A percentile compares a stretch with the other conserved stretches of the same genome.
Evolutionary conservation across 2,888 invertebrate species (phyloP).

Genomic region (Lasioglossum calceatum): DNA sequence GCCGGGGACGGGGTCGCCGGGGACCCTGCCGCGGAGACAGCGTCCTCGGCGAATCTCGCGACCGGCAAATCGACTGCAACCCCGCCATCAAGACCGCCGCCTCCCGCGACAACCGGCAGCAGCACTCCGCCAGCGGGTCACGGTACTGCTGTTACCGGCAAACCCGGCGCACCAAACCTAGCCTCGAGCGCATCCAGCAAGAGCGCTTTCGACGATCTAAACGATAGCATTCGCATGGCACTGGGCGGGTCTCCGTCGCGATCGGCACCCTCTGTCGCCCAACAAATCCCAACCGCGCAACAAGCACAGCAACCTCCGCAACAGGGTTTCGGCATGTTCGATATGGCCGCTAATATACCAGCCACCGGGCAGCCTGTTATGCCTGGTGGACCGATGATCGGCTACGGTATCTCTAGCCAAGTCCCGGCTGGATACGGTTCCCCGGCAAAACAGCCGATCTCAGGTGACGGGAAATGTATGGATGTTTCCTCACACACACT

Average conservation of each 20-base stretch:
- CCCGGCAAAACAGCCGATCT: slow-evolving; percentile 85
- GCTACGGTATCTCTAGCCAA: slow-evolving; percentile 80
- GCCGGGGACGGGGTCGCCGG: slow-evolving; percentile 75
- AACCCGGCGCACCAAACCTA: slow-evolving; percentile 82
- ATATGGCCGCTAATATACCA: slow-evolving; percentile 71
- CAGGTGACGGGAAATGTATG: slow-evolving; percentile 84
- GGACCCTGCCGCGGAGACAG: slow-evolving; percentile 75
- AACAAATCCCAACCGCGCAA: slow-evolving; percentile 62
- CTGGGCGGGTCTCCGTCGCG: slow-evolving; percentile 87
- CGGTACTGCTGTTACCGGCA: slow-evolving; percentile 80
- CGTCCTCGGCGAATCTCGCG: slow-evolving; percentile 70
- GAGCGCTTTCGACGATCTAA: slow-evolving; percentile 89
- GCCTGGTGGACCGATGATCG: slow-evolving; percentile 73
- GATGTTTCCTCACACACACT: slow-evolving; percentile 61
- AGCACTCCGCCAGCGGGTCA: slow-evolving; percentile 82
- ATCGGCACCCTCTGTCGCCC: slow-evolving; percentile 70
- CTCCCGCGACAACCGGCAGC: slow-evolving; percentile 80
- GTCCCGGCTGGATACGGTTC: slow-evolving; percentile 83
- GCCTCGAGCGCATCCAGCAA: slow-evolving; percentile 86
- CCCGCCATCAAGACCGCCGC: slow-evolving; percentile 84
- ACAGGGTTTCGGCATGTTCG: slow-evolving; percentile 78
- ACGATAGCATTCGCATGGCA: slow-evolving; percentile 89
- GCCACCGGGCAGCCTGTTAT: slow-evolving; percentile 75
- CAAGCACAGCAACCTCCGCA: slow-evolving; percentile 73
- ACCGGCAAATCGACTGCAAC: slow-evolving; percentile 81